Conservation (phyloP, 2,888 invertebrate species). For the Leptodirus hochenwartii region DNA sequence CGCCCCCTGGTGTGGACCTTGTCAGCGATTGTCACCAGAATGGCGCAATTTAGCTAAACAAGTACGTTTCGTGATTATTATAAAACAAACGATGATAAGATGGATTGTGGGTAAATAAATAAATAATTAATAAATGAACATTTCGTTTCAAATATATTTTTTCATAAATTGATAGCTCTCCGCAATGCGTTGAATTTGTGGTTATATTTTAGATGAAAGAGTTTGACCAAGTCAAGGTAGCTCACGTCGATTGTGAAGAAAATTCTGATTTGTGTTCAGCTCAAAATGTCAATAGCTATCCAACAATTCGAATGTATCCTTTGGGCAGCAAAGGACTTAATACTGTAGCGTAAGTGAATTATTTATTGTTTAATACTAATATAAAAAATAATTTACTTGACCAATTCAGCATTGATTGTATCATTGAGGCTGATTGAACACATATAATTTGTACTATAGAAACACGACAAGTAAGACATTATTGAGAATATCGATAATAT, state of each 20-base stretch:
- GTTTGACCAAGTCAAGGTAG: conserved; percentile 35
- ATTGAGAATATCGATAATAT: too few relatives aligned
- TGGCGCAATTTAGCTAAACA: conserved; percentile 45
- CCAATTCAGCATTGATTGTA: too few relatives aligned
- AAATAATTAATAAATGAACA: not conserved
- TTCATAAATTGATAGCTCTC: too few relatives aligned
- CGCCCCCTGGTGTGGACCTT: conserved; percentile 60
- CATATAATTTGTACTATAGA: too few relatives aligned
- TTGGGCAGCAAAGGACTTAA: conserved; percentile 30
- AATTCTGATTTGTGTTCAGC: conserved; percentile 35
- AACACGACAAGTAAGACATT: too few relatives aligned
- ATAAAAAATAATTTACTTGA: conserved; percentile 1
- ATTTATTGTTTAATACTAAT: conserved; percentile 7
- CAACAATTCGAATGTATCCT: conserved; percentile 49
- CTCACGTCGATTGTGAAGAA: conserved; percentile 45
- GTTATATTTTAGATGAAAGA: conserved; percentile 25
- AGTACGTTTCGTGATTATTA: conserved; percentile 15
- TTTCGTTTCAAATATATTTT: not conserved
- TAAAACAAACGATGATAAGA: not conserved
- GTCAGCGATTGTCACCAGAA: conserved; percentile 46
- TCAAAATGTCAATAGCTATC: conserved; percentile 44
- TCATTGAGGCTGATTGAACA: too few relatives aligned
- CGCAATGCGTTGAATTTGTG: not conserved
- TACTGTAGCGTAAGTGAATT: conserved; percentile 34
- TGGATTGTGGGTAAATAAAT: not conserved